Percentiles rank a stretch among this genome's conserved stretches.
phyloP scores from a whole-genome alignment of 2,888 invertebrate species.

The Synergus laeviventris region DNA sequence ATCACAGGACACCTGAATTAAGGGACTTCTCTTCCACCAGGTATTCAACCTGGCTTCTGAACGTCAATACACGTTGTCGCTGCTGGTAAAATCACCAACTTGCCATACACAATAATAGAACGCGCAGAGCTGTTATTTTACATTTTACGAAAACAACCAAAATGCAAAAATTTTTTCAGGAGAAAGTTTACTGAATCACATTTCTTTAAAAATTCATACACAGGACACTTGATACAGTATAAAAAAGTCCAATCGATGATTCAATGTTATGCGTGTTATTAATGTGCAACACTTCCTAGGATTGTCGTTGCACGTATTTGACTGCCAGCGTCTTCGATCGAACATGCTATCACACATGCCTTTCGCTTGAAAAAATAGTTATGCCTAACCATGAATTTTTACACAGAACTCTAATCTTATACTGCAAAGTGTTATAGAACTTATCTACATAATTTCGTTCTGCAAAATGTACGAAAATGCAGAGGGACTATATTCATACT shows the following conservation, averaged over 20 bases:
- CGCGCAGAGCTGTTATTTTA: neutral
- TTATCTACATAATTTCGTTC: constrained; percentile 36
- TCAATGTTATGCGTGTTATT: constrained; percentile 23
- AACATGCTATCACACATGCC: constrained; percentile 26
- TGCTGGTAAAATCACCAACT: constrained; percentile 70
- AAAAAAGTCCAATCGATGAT: constrained; percentile 14
- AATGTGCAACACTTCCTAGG: constrained; percentile 9
- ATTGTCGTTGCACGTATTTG: constrained; percentile 23
- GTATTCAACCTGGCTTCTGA: constrained; percentile 65
- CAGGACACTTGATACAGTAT: constrained; percentile 15
- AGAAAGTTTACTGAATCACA: constrained; percentile 15
- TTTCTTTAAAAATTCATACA: neutral
- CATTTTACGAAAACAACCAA: neutral
- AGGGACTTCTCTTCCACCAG: constrained; percentile 60
- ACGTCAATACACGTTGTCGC: constrained; percentile 72
- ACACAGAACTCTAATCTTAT: constrained; percentile 36
- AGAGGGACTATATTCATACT: constrained; percentile 33
- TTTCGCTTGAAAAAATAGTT: constrained; percentile 22
- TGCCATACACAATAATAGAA: constrained; percentile 43
- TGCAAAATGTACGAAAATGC: constrained; percentile 21
- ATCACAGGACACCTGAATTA: constrained; percentile 40
- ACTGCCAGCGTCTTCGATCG: neutral
- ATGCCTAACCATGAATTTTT: constrained; percentile 23
- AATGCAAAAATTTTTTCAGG: neutral
- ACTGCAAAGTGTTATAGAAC: constrained; percentile 31